Base-by-base conservation (phyloP, 2,113 vertebrate genomes). In the Dendropsophus ebraccatus region DNA sequence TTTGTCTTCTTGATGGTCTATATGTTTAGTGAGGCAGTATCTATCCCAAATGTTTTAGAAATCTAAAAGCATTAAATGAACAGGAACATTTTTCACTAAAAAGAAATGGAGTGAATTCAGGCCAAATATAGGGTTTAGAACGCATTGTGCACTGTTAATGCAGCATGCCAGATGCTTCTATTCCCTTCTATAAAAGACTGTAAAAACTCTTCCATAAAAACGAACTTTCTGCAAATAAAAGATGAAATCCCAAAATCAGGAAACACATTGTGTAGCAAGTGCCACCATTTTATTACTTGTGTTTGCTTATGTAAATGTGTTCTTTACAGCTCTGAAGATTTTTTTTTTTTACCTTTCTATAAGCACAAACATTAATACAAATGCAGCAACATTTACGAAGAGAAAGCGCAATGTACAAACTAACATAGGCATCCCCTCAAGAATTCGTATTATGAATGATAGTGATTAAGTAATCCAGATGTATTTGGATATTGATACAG, bases 51-150 rank as follows among this genome's bases (percentile, higher is more conserved):
- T 49, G 45, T 76, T 45, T 52, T 49, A 50, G n/a, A 50, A 76
- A 49, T 50, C 8, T 76, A 52, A 76, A 50, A 49, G 28, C 73
- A 76, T 76, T 50, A 76, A 76, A 76, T 76, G 73, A 76, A 41
- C 47, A 76, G 73, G 47, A 76, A 76, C 73, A 76, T 76, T 76
- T 49, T 45, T 9, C 47, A 50, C 73, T 76, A 50, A 76, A 76
- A 76, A 76, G n/a, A 76, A 76, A 70, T 70, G n/a, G 47, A 76
- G 73, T 50, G 45, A 50, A 76, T 50, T 49, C 45, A 50, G 73
- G 73, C 73, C 73, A 76, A 76, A 50, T 76, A 76, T 28, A 76
- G 73, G 23, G 45, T 76, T 76, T 76, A 76, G 25, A 76, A 52
- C n/a, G 47, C 14, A 30, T 76, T 76, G 45, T 76, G 73, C 25